These are phyloP conservation scores for Petromus typicus DNA, from an alignment of 2,113 vertebrate species.

Conservation along the genomic window DNA sequence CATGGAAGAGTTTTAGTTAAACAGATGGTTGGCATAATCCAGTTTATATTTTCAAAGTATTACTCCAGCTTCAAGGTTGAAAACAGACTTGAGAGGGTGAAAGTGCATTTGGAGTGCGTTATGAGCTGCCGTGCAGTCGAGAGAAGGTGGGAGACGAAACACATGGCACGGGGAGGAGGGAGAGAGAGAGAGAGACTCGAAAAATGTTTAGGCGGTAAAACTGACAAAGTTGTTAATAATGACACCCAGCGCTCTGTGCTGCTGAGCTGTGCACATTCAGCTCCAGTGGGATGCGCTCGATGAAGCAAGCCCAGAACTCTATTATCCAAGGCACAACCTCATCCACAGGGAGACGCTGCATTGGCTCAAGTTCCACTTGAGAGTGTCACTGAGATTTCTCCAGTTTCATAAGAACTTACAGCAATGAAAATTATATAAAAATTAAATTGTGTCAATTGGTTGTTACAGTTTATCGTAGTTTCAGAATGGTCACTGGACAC, in stretches of 20 bases:
- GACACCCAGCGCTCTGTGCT: background rate
- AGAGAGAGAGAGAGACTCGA: background rate
- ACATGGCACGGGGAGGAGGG: background rate
- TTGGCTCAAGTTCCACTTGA: background rate
- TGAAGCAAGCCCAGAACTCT: constrained; percentile 34
- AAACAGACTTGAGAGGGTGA: constrained; percentile 43
- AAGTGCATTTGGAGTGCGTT: background rate
- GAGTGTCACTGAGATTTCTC: background rate
- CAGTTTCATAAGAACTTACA: constrained; percentile 12
- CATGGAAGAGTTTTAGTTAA: background rate
- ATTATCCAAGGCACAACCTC: constrained; percentile 4
- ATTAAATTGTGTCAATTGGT: constrained; percentile 32
- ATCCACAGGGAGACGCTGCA: background rate
- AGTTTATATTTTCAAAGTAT: constrained; percentile 21
- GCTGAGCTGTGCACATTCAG: constrained; percentile 62
- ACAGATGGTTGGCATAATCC: background rate
- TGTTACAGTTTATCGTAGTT: background rate
- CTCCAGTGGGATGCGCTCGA: constrained; percentile 34
- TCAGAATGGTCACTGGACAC: constrained; percentile 4
- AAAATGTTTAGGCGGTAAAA: constrained; percentile 51
- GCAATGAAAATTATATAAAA: background rate
- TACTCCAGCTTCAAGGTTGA: background rate
- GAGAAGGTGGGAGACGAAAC: background rate
- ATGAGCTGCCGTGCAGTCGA: background rate
- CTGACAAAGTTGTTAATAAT: constrained; percentile 68